Conservation (phyloP, 2,113 vertebrate genomes). For the Sinocyclocheilus rhinocerous region DNA sequence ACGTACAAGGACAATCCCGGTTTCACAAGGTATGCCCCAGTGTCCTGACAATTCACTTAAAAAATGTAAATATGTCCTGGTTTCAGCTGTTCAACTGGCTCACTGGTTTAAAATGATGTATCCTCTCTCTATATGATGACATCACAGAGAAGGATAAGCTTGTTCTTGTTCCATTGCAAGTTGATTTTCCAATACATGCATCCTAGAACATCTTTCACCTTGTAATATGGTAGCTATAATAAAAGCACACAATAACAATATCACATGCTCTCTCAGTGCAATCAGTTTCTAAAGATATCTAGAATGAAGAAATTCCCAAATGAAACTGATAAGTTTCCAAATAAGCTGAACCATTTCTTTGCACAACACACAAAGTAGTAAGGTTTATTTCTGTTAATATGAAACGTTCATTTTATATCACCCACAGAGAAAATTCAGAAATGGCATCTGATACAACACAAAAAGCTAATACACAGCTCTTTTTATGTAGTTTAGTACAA, state of each 20-base stretch:
- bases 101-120: not conserved
- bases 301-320: too few relatives aligned
- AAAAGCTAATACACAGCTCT: not conserved
- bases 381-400: not conserved
- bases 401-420: not conserved
- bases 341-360: not conserved
- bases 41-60: not conserved
- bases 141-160: not conserved
- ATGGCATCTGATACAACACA: not conserved
- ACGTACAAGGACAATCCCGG: not conserved
- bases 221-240: not conserved
- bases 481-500: not conserved
- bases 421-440: not conserved
- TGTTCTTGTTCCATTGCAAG: not conserved
- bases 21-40: not conserved
- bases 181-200: not conserved
- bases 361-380: not conserved
- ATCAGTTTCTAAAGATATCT: not conserved
- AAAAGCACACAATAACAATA: not conserved
- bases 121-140: not conserved
- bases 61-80: not conserved
- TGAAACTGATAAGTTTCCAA: too few relatives aligned
- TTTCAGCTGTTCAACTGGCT: not conserved
- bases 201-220: not conserved
- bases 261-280: not conserved